Evolutionary conservation across 2,888 invertebrate genomes (phyloP).

Genomic region (Macaria notata): DNA sequence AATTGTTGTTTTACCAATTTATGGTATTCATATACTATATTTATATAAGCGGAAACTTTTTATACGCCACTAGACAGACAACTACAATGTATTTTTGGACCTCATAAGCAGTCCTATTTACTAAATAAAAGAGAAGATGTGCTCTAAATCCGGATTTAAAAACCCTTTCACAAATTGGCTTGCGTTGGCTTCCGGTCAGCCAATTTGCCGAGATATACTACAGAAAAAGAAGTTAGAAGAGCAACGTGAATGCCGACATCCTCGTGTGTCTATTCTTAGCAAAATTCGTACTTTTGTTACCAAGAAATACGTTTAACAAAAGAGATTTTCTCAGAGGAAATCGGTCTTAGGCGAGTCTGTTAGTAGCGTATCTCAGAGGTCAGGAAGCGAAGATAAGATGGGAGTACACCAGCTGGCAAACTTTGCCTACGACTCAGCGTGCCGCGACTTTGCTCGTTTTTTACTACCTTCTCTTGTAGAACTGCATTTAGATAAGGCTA

Average conservation of each 20-base stretch:
- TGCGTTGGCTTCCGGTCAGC: conserved; percentile 18
- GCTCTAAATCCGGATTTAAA: conserved; percentile 11
- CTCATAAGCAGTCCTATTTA: too few relatives aligned
- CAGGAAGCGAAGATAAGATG: conserved; percentile 46
- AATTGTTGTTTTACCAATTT: too few relatives aligned
- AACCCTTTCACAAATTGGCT: conserved; percentile 15
- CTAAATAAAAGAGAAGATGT: conserved; percentile 5
- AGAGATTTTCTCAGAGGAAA: conserved; percentile 28
- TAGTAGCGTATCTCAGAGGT: conserved; percentile 39
- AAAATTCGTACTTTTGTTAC: conserved; percentile 15
- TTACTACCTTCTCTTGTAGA: conserved; percentile 49
- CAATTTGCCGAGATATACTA: conserved; percentile 19
- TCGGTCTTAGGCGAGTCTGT: conserved; percentile 30
- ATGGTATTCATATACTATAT: too few relatives aligned
- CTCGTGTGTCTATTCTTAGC: conserved; percentile 7
- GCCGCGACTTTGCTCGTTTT: conserved; percentile 53
- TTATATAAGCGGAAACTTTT: too few relatives aligned
- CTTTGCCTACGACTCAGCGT: conserved; percentile 50
- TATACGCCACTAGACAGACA: too few relatives aligned
- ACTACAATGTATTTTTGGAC: too few relatives aligned
- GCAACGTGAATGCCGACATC: conserved; percentile 12
- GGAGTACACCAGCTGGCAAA: conserved; percentile 53
- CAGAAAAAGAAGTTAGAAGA: conserved; percentile 6
- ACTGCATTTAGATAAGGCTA: conserved; percentile 37
- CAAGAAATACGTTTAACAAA: conserved; percentile 23